Conservation (phyloP, 2,797 vertebrate species). For the Erethizon dorsatum region DNA sequence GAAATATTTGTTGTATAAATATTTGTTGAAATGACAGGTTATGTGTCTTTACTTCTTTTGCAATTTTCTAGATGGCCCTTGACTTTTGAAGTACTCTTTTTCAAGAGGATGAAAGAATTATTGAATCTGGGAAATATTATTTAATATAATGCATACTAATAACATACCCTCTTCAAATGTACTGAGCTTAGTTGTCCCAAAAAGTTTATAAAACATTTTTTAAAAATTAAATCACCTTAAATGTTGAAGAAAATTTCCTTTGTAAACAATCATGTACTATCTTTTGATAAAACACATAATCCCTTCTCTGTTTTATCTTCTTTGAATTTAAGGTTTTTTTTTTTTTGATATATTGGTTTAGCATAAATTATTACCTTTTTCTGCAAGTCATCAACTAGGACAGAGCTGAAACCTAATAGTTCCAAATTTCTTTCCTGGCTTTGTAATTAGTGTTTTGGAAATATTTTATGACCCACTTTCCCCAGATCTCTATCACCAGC, state of each 20-base stretch:
- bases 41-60: background rate
- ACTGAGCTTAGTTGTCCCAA: background rate
- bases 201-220: slow-evolving; percentile 17
- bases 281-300: slow-evolving; percentile 49
- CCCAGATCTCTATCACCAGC: background rate
- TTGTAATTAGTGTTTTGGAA: slow-evolving; percentile 53
- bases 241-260: background rate
- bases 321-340: slow-evolving; percentile 53
- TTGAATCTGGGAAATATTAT: slow-evolving; percentile 10
- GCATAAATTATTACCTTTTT: slow-evolving; percentile 33
- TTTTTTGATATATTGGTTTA: background rate
- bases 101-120: slow-evolving; percentile 39
- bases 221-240: background rate
- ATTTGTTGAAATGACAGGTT: background rate
- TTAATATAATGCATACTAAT: slow-evolving; percentile 40
- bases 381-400: background rate
- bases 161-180: background rate
- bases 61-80: background rate
- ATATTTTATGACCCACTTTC: slow-evolving; percentile 24
- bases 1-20: background rate
- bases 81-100: background rate
- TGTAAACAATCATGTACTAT: background rate
- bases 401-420: background rate
- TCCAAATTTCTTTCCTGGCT: slow-evolving; percentile 25
- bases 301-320: background rate